Conservation (phyloP, 2,113 vertebrate species). For the Albula goreensis region DNA sequence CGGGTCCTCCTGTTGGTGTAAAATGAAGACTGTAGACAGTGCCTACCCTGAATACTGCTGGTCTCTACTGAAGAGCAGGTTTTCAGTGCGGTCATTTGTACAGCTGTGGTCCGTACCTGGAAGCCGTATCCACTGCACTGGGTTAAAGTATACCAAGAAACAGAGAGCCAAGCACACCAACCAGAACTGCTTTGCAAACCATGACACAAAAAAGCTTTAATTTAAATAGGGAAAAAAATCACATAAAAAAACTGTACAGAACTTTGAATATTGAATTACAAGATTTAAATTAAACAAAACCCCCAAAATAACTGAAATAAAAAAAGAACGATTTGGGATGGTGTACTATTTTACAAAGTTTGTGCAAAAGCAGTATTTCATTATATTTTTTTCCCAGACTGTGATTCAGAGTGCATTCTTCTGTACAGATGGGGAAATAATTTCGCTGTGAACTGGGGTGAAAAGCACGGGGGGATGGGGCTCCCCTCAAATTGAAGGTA, state of each 20-base stretch:
- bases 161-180: constrained; percentile 29
- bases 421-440: constrained; percentile 24
- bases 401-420: constrained; percentile 48
- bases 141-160: too few relatives aligned
- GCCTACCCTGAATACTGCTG: too few relatives aligned
- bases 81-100: too few relatives aligned
- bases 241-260: constrained; percentile 75
- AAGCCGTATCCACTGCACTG: too few relatives aligned
- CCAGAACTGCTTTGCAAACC: constrained; percentile 58
- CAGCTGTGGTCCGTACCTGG: too few relatives aligned
- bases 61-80: too few relatives aligned
- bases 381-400: constrained; percentile 60
- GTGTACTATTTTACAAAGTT: constrained; percentile 65
- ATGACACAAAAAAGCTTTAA: constrained; percentile 77
- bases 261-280: constrained; percentile 70
- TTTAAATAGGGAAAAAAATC: constrained; percentile 69
- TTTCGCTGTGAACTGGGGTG: constrained; percentile 5
- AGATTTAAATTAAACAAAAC: constrained; percentile 71
- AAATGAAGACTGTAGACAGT: too few relatives aligned
- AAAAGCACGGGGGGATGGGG: constrained; percentile 40
- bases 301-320: constrained; percentile 52
- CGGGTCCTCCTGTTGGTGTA: too few relatives aligned
- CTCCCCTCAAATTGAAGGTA: constrained; percentile 59
- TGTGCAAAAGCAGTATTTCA: constrained; percentile 68
- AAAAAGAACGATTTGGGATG: constrained; percentile 58